Evolutionary conservation across 2,888 invertebrate species (phyloP), one percentile per base, ranked within the genome.

Genomic region (Leucophenga montana): DNA sequence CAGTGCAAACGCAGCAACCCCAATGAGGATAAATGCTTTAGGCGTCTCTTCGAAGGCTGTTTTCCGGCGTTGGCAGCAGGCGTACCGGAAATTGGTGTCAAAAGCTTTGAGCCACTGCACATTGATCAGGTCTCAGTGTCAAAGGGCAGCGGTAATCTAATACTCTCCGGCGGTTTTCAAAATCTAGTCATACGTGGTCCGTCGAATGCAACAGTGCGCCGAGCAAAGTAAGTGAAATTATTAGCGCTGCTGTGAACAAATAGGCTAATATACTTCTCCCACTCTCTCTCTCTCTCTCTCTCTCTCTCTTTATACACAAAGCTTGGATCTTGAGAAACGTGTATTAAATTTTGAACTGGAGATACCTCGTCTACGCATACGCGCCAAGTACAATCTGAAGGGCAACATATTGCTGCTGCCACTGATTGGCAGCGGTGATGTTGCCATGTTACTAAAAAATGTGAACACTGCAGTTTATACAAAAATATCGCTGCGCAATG

Each of bases 391-490:
- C 81, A 90, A 91, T 84, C 86, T 92, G 4, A 91, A 91, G 78
- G 92, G 92, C 5, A 91, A 92, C 74, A 91, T 92, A 64, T 84
- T 92, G 27, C 85, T 92, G 11, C 77, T 92, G 48, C 92, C 92
- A 0, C 82, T 92, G n/a, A 89, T 91, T 0, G 92, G 92, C 4
- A 89, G 89, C 72, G 92, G 92, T 1, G 89, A 89, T 75, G 91
- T 91, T 59, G 90, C 90, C 66, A 87, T 92, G 80, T 89, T 90
- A 3, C 79, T 92, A 50, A 89, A 89, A 69, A 89, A 91, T 76
- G 91, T 91, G 14, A 88, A 89, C 53, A 91, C 91, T 0, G 89
- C 90, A 31, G 89, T 91, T 4, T 87, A 87, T 31, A 90, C 91
- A 6, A 89, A 90, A 68, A 88, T 91, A 31, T 89, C 87, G 65